These are phyloP conservation scores for Patella pellucida DNA, from an alignment of 2,888 invertebrate species.

Conservation along the genomic window DNA sequence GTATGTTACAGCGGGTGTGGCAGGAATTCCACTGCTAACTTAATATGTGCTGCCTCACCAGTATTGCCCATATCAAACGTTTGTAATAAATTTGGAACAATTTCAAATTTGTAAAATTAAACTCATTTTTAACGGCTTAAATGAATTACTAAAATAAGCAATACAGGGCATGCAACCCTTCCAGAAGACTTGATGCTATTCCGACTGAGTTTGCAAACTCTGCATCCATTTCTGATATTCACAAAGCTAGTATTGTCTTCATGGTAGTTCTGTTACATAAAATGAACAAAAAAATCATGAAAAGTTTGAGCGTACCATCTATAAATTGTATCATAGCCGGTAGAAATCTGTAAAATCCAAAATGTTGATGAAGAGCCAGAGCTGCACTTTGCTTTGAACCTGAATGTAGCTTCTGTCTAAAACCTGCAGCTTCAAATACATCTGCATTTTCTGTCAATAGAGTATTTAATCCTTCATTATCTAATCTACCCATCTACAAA, in stretches of 20 bases:
- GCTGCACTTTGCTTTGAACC: not conserved
- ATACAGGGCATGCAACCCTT: not conserved
- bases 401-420: slow-evolving; percentile 3
- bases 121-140: too few relatives aligned
- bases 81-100: too few relatives aligned
- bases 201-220: not conserved
- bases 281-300: not conserved
- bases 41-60: too few relatives aligned
- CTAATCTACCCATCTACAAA: slow-evolving; percentile 6
- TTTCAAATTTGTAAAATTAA: too few relatives aligned
- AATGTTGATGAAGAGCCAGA: not conserved
- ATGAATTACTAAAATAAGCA: not conserved
- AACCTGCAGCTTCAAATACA: slow-evolving; percentile 3
- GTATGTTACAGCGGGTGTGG: too few relatives aligned
- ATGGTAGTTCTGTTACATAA: not conserved
- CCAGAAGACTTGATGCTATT: not conserved
- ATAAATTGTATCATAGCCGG: slow-evolving; percentile 3
- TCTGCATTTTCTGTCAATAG: slow-evolving; percentile 3
- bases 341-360: slow-evolving; percentile 3
- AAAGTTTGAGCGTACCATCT: slow-evolving; percentile 6
- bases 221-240: slow-evolving; percentile 6
- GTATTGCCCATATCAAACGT: too few relatives aligned
- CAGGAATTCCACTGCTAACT: too few relatives aligned
- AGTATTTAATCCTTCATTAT: slow-evolving; percentile 1
- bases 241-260: not conserved